Evolutionary conservation across 2,797 vertebrate species (phyloP).

Genomic region (Acrocephalus scirpaceus): DNA sequence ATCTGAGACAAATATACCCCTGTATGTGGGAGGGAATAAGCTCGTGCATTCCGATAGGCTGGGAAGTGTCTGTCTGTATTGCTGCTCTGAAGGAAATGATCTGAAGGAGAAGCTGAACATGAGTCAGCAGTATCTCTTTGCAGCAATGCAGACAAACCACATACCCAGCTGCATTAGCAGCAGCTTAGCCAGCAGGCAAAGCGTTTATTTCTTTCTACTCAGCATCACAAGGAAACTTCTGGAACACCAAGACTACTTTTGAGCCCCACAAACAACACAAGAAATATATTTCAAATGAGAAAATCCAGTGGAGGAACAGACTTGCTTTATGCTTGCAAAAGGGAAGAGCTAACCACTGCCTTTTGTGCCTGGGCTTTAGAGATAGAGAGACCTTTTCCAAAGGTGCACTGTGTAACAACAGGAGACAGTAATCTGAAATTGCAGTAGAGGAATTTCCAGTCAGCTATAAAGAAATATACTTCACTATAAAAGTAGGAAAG

Average conservation of each 20-base stretch:
- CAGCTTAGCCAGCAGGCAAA: background rate
- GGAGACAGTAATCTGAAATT: background rate
- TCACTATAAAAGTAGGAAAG: background rate
- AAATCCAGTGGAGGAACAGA: background rate
- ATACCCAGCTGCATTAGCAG: background rate
- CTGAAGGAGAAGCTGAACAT: slow-evolving; percentile 17
- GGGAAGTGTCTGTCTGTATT: background rate
- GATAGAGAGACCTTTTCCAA: background rate
- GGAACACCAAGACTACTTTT: background rate
- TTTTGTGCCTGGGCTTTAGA: background rate
- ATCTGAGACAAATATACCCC: background rate
- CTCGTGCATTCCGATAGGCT: background rate
- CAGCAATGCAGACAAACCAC: slow-evolving; percentile 34
- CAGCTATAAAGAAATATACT: background rate
- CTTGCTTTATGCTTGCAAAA: background rate
- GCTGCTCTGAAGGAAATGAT: background rate
- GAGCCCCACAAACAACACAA: background rate
- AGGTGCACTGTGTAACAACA: background rate
- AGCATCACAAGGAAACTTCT: background rate
- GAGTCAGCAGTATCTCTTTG: slow-evolving; percentile 26
- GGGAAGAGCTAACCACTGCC: background rate
- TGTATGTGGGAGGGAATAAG: background rate
- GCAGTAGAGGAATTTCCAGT: background rate
- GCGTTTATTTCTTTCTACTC: background rate
- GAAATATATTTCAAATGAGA: background rate